phyloP scores from a whole-genome alignment of 2,113 vertebrate genomes.

The Pterocles orientalis region DNA sequence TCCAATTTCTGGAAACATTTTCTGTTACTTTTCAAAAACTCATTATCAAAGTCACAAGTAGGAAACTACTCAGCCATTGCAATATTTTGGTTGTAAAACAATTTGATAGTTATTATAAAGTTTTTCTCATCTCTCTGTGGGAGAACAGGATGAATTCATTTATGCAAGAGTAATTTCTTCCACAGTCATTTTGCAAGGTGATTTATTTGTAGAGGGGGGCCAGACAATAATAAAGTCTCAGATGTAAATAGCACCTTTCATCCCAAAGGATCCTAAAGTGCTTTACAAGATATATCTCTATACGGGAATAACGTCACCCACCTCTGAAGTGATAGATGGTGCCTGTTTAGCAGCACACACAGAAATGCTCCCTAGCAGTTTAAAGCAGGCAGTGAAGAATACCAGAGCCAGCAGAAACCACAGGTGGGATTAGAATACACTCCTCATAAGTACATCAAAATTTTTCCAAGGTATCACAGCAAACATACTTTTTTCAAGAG shows the following conservation, averaged over 20 bases:
- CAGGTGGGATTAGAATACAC: neutral
- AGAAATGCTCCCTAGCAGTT: neutral
- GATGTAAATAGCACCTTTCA: constrained; percentile 32
- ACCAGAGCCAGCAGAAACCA: neutral
- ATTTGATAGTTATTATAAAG: constrained; percentile 65
- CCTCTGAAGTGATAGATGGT: constrained; percentile 11
- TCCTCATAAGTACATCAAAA: neutral
- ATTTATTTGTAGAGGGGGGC: constrained; percentile 56
- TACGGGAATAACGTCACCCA: neutral
- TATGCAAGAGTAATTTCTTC: constrained; percentile 54
- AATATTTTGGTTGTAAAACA: constrained; percentile 67
- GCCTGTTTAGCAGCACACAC: neutral
- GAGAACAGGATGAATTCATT: constrained; percentile 56
- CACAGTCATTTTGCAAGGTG: constrained; percentile 23
- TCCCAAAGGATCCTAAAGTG: constrained; percentile 14
- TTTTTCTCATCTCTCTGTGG: constrained; percentile 45
- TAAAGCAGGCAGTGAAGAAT: neutral
- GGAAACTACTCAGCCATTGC: constrained; percentile 32
- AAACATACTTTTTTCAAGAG: neutral
- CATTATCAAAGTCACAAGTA: constrained; percentile 62
- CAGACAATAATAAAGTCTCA: constrained; percentile 53
- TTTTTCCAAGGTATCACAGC: neutral
- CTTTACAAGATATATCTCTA: neutral
- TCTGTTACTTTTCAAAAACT: constrained; percentile 68
- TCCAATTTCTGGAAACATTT: constrained; percentile 57